Evolutionary conservation across 2,797 vertebrate species (phyloP).

Genomic region (Enteromius afrohamiltoni): DNA sequence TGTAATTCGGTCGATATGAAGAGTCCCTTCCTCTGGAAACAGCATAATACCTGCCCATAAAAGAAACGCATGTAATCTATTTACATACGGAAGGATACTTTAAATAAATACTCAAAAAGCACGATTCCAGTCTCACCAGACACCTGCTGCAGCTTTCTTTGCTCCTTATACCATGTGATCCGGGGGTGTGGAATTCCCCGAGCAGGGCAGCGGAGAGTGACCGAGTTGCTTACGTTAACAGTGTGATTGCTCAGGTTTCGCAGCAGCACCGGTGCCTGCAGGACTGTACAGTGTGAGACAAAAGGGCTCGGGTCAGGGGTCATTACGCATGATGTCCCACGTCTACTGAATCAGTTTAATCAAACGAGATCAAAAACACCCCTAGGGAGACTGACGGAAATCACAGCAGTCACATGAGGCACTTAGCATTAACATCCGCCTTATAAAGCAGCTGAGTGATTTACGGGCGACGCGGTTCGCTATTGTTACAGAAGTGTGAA

Average conservation of each 20-base stretch:
- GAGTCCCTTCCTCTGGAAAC: constrained; percentile 81
- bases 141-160: constrained; percentile 81
- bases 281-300: constrained; percentile 72
- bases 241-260: constrained; percentile 82
- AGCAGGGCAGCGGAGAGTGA: constrained; percentile 82
- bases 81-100: background rate
- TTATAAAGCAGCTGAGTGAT: constrained; percentile 57
- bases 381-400: constrained; percentile 32
- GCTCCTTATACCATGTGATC: constrained; percentile 92
- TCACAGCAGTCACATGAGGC: background rate
- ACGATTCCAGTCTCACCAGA: constrained; percentile 79
- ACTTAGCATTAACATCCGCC: constrained; percentile 11
- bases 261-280: constrained; percentile 85
- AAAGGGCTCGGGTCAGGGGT: constrained; percentile 55
- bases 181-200: constrained; percentile 83
- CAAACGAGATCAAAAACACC: constrained; percentile 15
- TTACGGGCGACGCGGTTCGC: constrained; percentile 16
- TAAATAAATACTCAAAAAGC: background rate
- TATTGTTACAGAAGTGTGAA: constrained; percentile 33
- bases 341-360: constrained; percentile 26
- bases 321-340: constrained; percentile 60
- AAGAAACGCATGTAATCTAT: background rate
- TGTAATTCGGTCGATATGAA: constrained; percentile 91
- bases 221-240: constrained; percentile 86
- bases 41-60: constrained; percentile 85